Evolutionary conservation across 1,140 invertebrate genomes (phyloP).

Genomic region (Panagrolaimus sp.): DNA sequence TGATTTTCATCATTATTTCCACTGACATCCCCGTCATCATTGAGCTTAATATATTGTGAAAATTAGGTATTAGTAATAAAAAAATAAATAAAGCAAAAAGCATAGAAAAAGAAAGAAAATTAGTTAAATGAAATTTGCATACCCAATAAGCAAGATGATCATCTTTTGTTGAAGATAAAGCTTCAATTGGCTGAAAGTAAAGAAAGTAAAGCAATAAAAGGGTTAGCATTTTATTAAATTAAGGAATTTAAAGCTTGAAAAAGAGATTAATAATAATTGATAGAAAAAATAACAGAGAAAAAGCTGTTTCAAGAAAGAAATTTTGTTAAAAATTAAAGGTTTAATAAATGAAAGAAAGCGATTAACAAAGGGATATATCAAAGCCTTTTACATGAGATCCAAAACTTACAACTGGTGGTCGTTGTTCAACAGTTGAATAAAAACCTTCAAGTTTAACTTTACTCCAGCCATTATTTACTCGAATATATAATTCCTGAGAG

Average conservation of each 20-base stretch:
- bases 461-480: slow-evolving; percentile 46
- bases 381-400: too few species aligned
- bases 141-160: slow-evolving; percentile 37
- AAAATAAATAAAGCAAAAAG: background rate
- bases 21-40: slow-evolving; percentile 25
- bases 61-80: slow-evolving; percentile 17
- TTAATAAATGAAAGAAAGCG: too few species aligned
- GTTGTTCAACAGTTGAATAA: slow-evolving; percentile 37
- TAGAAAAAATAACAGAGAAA: slow-evolving; percentile 2
- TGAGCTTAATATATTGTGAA: slow-evolving; percentile 20
- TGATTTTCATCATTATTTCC: background rate
- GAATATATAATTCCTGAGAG: slow-evolving; percentile 46
- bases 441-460: slow-evolving; percentile 36
- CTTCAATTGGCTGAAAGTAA: slow-evolving; percentile 41
- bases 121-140: slow-evolving; percentile 1
- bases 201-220: background rate
- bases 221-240: slow-evolving; percentile 5
- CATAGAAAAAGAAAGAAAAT: background rate
- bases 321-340: too few species aligned
- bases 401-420: slow-evolving; percentile 38
- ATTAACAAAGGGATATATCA: too few species aligned
- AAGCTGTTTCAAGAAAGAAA: background rate
- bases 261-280: background rate
- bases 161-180: slow-evolving; percentile 25
- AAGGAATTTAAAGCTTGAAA: slow-evolving; percentile 6